phyloP scores from a whole-genome alignment of 92 coral and sea anemone genomes.

The Phenganax stokvisi region DNA sequence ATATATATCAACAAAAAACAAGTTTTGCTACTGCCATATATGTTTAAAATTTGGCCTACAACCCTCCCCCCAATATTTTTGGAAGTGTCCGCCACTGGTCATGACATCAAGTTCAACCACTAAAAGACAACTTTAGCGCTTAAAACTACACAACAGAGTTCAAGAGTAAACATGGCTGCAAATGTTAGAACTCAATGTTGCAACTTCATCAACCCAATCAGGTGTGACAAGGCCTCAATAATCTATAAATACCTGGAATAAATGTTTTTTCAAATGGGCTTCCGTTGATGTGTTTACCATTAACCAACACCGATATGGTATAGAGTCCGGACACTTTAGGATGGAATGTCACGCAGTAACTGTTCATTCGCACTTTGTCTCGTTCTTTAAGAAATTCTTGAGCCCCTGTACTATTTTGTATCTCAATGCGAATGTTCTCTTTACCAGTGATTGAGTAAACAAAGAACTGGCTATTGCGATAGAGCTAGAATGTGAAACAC shows the following conservation, averaged over 20 bases:
- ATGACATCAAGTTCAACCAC: too few relatives aligned
- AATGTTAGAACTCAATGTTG: not conserved
- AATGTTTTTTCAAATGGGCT: conserved; percentile 83
- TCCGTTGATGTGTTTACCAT: conserved; percentile 58
- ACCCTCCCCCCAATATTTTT: too few relatives aligned
- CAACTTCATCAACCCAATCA: not conserved
- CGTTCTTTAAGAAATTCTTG: conserved; percentile 13
- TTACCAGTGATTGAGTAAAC: conserved; percentile 6
- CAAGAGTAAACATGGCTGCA: not conserved
- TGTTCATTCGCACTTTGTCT: conserved; percentile 13
- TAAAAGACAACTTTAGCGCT: too few relatives aligned
- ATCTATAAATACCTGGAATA: conserved; percentile 63
- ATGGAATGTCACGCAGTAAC: conserved; percentile 58
- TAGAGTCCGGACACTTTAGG: conserved; percentile 81
- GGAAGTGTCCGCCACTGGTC: too few relatives aligned
- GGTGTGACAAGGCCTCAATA: not conserved
- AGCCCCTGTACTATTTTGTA: not conserved
- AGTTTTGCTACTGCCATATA: too few relatives aligned
- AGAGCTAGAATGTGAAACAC: conserved; percentile 58
- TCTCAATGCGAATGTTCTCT: conserved; percentile 28
- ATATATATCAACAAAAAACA: too few relatives aligned
- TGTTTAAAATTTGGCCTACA: too few relatives aligned
- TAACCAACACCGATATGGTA: conserved; percentile 58
- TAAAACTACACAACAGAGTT: not conserved
- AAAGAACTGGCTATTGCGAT: conserved; percentile 38